phyloP scores from a whole-genome alignment of 2,797 vertebrate species.

The Micromesistius poutassou region DNA sequence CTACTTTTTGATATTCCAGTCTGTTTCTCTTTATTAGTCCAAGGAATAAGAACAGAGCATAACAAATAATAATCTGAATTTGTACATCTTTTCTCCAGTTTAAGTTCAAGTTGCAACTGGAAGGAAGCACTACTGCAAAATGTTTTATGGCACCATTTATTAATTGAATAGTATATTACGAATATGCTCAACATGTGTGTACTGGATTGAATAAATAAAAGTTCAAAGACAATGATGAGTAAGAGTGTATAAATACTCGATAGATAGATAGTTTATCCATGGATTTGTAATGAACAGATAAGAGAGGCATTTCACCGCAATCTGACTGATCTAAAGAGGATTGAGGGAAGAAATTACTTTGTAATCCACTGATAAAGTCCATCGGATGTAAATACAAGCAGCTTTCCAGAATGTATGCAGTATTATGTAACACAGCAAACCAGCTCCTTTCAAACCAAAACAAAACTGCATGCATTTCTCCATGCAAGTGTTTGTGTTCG shows the following conservation, averaged over 20 bases:
- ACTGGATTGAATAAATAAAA: not conserved
- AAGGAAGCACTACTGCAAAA: not conserved
- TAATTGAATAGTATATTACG: not conserved
- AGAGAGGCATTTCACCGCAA: not conserved
- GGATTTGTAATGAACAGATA: not conserved
- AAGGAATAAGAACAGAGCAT: not conserved
- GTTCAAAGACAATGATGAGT: not conserved
- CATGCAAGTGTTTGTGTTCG: constrained; percentile 59
- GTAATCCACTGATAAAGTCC: constrained; percentile 43
- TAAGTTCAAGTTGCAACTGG: not conserved
- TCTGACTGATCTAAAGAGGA: not conserved
- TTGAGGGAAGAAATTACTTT: not conserved
- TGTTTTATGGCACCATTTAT: not conserved
- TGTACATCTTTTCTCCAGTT: not conserved
- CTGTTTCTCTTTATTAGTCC: not conserved
- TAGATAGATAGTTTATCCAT: not conserved
- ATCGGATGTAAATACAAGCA: constrained; percentile 46
- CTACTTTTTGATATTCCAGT: not conserved
- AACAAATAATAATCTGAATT: not conserved
- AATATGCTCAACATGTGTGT: not conserved
- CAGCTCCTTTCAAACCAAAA: constrained; percentile 39
- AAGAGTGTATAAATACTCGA: not conserved
- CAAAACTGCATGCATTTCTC: constrained; percentile 54
- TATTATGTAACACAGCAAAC: constrained; percentile 36
- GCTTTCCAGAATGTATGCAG: constrained; percentile 42